Evolutionary conservation across 2,113 vertebrate genomes (phyloP).

Genomic region (Xiphophorus hellerii): DNA sequence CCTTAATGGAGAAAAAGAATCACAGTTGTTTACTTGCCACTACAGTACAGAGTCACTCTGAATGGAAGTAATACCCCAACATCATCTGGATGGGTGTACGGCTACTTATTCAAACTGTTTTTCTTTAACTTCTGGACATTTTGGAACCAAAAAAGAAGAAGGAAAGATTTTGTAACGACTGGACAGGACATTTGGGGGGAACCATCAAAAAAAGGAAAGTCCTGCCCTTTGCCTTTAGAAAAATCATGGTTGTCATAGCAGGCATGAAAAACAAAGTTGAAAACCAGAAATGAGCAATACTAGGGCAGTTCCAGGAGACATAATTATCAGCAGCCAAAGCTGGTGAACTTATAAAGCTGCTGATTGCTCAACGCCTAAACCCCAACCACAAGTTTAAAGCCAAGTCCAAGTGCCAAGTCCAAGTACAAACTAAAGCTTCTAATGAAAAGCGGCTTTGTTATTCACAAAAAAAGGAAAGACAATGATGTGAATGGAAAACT

Average conservation of each 20-base stretch:
- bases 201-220: conserved; percentile 3
- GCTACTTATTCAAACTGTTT: conserved; percentile 39
- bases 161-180: background rate
- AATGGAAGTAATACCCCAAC: conserved; percentile 59
- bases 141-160: background rate
- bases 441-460: background rate
- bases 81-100: conserved; percentile 48
- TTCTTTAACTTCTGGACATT: conserved; percentile 10
- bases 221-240: background rate
- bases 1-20: conserved; percentile 19
- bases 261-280: background rate
- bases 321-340: conserved; percentile 16
- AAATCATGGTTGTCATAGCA: background rate
- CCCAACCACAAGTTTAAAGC: background rate
- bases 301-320: conserved; percentile 13
- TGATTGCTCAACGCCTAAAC: conserved; percentile 33
- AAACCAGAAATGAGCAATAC: conserved; percentile 16
- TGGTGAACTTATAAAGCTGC: background rate
- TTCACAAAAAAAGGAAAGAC: conserved; percentile 13
- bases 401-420: conserved; percentile 5
- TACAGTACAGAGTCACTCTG: conserved; percentile 54
- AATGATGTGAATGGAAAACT: background rate
- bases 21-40: conserved; percentile 60
- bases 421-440: background rate
- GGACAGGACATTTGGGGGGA: background rate